Percentiles rank a stretch among this genome's conserved stretches.
Evolutionary conservation across 1,140 invertebrate genomes (phyloP).

Genomic region (Monochamus saltuarius): DNA sequence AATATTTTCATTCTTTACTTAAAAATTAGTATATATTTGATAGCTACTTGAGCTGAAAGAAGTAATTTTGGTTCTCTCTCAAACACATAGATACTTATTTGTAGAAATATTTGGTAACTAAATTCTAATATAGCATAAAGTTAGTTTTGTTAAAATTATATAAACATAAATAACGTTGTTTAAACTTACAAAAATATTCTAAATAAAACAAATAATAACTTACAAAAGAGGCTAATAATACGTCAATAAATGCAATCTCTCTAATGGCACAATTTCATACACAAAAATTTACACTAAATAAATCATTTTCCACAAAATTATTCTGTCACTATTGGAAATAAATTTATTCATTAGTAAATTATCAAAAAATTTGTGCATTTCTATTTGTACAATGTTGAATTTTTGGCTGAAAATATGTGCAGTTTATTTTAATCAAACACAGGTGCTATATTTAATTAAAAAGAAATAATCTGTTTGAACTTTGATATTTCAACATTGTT

Average conservation of each 20-base stretch:
- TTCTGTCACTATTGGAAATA: neutral
- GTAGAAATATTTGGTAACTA: conserved; percentile 12
- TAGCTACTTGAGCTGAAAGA: conserved; percentile 30
- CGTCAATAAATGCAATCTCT: conserved; percentile 36
- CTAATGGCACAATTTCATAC: conserved; percentile 34
- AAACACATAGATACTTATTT: conserved; percentile 29
- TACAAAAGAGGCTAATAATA: conserved; percentile 29
- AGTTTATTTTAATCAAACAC: conserved; percentile 6
- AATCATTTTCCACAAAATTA: neutral
- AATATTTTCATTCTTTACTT: no score
- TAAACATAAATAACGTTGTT: conserved; percentile 39
- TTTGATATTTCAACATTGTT: conserved; percentile 16
- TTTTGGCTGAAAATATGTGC: conserved; percentile 19
- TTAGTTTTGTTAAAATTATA: conserved; percentile 30
- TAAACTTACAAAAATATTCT: conserved; percentile 32
- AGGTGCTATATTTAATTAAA: conserved; percentile 24
- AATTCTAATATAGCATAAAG: conserved; percentile 8
- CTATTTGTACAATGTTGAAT: conserved; percentile 23
- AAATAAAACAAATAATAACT: conserved; percentile 36
- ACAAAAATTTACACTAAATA: conserved; percentile 24
- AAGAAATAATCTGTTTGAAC: conserved; percentile 23
- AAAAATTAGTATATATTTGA: neutral
- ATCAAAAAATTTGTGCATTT: conserved; percentile 11
- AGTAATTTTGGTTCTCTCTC: conserved; percentile 28
- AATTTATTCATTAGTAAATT: conserved; percentile 12